Evolutionary conservation across 2,113 vertebrate species (phyloP), one percentile per base, ranked within the genome.

Genomic region (Shinisaurus crocodilurus): DNA sequence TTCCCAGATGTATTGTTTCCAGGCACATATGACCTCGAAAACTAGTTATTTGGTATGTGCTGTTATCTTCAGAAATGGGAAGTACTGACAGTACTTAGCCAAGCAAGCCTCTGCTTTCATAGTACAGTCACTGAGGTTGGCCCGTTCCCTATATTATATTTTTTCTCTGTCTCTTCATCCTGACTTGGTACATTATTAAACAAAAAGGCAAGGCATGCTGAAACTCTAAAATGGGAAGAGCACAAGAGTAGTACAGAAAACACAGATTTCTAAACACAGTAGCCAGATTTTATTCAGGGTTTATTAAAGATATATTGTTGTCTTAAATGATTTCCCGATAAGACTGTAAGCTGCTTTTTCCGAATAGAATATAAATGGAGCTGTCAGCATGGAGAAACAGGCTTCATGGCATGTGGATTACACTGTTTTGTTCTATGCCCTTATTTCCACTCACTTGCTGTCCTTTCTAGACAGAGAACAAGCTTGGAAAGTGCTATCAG

Each of bases 11-110:
- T 88, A 79, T 63, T 67, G 29, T 88, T 88, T 88, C 60, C 32
- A 65, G 57, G 40, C 48, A 32, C 27, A 45, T 65, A 45, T 65
- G 86, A 79, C 86, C 86, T 88, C 79, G 86, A 88, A 88, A 88
- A 67, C 86, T 45, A 88, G 60, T 67, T 65, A 43, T 54, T 77
- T n/a, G 74, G 57, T 79, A 48, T 79, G 40, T 79, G 57, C 57
- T 88, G 86, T 32, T 63, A 88, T 88, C 37, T n/a, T 88, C 29
- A 79, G 57, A 34, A 88, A n/a, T n/a, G n/a, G n/a, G n/a, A n/a
- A n/a, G 18, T 88, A 79, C 34, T 88, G 75, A 65, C 86, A 79
- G 18, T 65, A 79, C 57, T 76, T 79, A 88, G 86, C 8, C 74
- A 88, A 79, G 76, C 48, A 88, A 88, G 75, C 29, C 32, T 79